Evolutionary conservation across 2,113 vertebrate genomes (phyloP), one percentile per base, ranked within the genome.

Genomic region (Aptenodytes patagonicus): DNA sequence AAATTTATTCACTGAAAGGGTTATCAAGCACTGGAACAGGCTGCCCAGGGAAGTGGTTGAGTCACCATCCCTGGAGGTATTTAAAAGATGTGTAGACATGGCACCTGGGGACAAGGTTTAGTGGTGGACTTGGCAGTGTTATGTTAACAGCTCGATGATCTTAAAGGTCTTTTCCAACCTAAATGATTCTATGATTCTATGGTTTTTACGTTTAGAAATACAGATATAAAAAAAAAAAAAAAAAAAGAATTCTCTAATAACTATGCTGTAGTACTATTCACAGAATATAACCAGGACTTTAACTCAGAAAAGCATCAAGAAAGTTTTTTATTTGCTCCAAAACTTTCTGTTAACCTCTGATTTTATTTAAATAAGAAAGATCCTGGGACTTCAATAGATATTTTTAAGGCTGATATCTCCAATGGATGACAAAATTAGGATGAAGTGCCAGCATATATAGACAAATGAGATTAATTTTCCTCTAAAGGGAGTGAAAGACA

Each of bases 361-460:
- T 44, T 83, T 93, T 75, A 60, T 84, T 75, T 85, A 55, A 94
- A 75, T 60, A 58, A 87, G 71, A 96, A 94, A 70, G 38, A 93
- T 54, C 8, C 71, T 92, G 40, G 16, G 40, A 61, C 1, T 83
- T 89, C 66, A 60, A 90, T 47, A 89, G 32, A 26, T 54, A n/a
- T 36, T 93, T 97, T 95, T 75, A 89, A 94, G 49, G 32, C 40
- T 64, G 77, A 87, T 97, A 97, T 97, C 91, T 77, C 69, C 78
- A 86, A 72, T 57, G 89, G 64, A 77, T 72, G n/a, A 86, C 40
- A 96, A 97, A 97, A 97, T 97, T 73, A 94, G 42, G 78, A 96
- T 93, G 85, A 97, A 97, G 25, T 75, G 68, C 1, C 40, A 81
- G 66, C 62, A 90, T 4, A 80, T 88, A 90, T 16, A 78, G 29